Percentiles rank a stretch among this genome's conserved stretches.
These are phyloP conservation scores for Zosterops pallidus DNA, from an alignment of 2,113 vertebrate genomes.

Conservation along the genomic window DNA sequence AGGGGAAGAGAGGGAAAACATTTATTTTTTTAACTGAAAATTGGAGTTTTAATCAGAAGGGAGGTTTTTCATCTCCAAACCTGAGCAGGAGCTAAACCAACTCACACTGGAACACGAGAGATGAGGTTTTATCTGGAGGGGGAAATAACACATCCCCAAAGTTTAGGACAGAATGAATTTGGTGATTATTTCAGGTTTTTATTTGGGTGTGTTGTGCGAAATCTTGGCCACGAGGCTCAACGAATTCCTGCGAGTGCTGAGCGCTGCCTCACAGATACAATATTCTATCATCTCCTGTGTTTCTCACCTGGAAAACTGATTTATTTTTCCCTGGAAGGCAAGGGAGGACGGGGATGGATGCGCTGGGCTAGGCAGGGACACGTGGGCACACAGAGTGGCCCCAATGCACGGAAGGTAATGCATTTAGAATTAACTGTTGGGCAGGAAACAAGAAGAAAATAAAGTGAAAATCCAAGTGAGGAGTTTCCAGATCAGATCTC, in stretches of 20 bases:
- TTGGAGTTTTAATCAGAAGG: background rate
- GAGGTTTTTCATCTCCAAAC: background rate
- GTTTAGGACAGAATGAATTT: background rate
- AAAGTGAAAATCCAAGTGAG: background rate
- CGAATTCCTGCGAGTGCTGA: background rate
- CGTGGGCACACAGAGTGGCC: background rate
- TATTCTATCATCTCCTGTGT: background rate
- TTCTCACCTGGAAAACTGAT: background rate
- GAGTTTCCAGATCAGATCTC: background rate
- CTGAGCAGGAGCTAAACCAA: background rate
- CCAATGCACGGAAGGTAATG: background rate
- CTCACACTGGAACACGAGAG: background rate
- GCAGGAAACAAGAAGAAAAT: background rate
- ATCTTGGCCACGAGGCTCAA: background rate
- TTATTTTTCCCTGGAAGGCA: background rate
- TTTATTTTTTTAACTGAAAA: background rate
- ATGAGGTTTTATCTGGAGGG: background rate
- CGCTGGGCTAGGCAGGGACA: background rate
- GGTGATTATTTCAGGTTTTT: background rate
- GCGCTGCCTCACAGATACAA: accelerated
- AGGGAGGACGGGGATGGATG: background rate
- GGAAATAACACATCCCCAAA: background rate
- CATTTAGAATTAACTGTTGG: background rate
- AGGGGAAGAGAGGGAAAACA: background rate
- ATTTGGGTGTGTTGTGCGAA: background rate